Conservation (phyloP, 2,797 vertebrate species). For the Arnoldichthys spilopterus region DNA sequence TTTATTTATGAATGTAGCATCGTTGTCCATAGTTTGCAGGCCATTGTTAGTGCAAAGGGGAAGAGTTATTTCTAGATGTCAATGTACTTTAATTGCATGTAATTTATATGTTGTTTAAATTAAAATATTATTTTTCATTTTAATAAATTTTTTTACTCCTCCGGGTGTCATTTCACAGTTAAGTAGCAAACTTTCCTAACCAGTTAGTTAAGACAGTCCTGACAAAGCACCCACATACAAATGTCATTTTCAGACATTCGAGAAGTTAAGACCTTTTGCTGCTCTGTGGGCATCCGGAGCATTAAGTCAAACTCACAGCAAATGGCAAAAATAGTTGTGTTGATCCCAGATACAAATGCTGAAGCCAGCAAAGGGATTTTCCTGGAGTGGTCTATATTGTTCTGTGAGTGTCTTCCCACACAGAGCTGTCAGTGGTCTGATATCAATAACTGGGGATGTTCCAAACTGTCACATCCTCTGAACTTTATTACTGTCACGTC, state of each 20-base stretch:
- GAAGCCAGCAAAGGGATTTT: conserved; percentile 7
- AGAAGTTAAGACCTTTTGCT: background rate
- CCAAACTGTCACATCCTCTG: background rate
- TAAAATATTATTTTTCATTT: background rate
- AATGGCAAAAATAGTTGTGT: background rate
- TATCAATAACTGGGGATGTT: conserved; percentile 25
- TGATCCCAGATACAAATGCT: conserved; percentile 14
- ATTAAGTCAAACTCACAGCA: conserved; percentile 5
- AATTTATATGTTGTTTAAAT: too few species aligned
- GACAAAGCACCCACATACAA: background rate
- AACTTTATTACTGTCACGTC: conserved; percentile 47
- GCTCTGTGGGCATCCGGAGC: conserved; percentile 1
- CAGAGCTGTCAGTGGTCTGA: conserved; percentile 7
- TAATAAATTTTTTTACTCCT: background rate
- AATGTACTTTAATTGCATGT: too few species aligned
- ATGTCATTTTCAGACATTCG: background rate
- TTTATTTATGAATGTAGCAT: too few species aligned
- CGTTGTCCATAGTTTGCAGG: too few species aligned
- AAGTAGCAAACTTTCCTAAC: background rate
- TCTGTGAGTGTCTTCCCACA: background rate
- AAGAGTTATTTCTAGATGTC: background rate
- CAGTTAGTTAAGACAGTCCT: background rate
- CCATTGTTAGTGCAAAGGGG: too few species aligned
- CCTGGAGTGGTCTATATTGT: conserved; percentile 15
- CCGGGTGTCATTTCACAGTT: background rate